phyloP scores from a whole-genome alignment of 2,888 invertebrate species.

The Hirudinaria manillensis region DNA sequence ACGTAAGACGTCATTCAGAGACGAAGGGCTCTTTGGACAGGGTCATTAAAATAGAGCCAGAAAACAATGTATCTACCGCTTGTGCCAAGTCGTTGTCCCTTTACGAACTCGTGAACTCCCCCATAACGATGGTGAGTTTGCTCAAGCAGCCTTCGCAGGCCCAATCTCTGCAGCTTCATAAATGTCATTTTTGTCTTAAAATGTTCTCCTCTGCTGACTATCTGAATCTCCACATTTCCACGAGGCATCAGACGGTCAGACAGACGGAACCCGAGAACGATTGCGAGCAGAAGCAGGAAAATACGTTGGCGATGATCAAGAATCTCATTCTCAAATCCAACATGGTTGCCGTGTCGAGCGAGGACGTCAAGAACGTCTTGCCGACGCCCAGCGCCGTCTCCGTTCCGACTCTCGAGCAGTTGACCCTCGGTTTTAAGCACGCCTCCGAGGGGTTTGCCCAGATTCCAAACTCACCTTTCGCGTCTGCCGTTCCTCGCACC shows the following conservation, averaged over 20 bases:
- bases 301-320: neutral
- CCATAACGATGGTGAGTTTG: slow-evolving; percentile 18
- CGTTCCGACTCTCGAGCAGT: slow-evolving; percentile 29
- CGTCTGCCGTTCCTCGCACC: neutral
- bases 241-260: slow-evolving; percentile 4
- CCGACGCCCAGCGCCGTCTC: slow-evolving; percentile 33
- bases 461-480: neutral
- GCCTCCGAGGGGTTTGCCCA: neutral
- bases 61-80: neutral
- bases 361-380: neutral
- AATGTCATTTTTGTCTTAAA: slow-evolving; percentile 32
- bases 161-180: slow-evolving; percentile 22
- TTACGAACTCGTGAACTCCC: slow-evolving; percentile 17
- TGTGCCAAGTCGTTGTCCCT: slow-evolving; percentile 1
- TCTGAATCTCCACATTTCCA: slow-evolving; percentile 29
- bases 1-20: neutral
- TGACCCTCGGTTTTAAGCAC: slow-evolving; percentile 30
- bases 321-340: slow-evolving; percentile 19
- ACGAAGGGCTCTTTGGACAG: neutral
- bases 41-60: slow-evolving; percentile 3
- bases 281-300: neutral
- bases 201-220: slow-evolving; percentile 30
- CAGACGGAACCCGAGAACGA: neutral
- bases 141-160: slow-evolving; percentile 18
- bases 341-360: neutral